Conservation (phyloP, 2,888 invertebrate species). For the Zhuqinia jingwanae region DNA sequence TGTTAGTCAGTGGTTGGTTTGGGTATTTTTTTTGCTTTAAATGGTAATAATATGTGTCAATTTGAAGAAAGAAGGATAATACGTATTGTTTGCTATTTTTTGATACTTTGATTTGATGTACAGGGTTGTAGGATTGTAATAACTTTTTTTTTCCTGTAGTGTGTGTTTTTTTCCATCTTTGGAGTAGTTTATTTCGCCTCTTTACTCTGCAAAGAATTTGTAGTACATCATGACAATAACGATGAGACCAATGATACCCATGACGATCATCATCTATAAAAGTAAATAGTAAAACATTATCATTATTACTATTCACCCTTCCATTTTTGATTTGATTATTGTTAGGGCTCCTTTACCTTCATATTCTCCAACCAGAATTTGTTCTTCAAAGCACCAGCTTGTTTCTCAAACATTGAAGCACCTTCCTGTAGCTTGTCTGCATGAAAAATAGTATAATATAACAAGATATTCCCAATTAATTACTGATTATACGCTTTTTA, state of each 20-base stretch:
- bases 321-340: too few relatives aligned
- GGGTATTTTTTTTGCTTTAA: constrained; percentile 10
- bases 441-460: too few relatives aligned
- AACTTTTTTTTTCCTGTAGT: neutral
- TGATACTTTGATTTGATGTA: constrained; percentile 21
- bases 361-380: constrained; percentile 99
- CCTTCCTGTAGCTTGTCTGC: constrained; percentile 95
- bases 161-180: constrained; percentile 11
- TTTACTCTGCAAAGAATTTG: constrained; percentile 67
- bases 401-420: constrained; percentile 97
- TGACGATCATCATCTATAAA: constrained; percentile 92
- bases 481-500: too few relatives aligned
- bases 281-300: too few relatives aligned
- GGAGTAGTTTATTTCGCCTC: neutral
- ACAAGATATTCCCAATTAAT: too few relatives aligned
- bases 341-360: constrained; percentile 83
- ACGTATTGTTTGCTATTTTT: neutral
- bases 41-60: constrained; percentile 24
- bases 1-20: constrained; percentile 12
- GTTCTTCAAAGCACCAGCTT: constrained; percentile 96
- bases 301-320: too few relatives aligned
- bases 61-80: constrained; percentile 28
- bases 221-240: constrained; percentile 83
- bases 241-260: constrained; percentile 91
- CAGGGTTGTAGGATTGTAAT: neutral